Percentiles rank a stretch among this genome's conserved stretches.
phyloP scores from a whole-genome alignment of 2,888 invertebrate species.

The Isotomurus palustris region DNA sequence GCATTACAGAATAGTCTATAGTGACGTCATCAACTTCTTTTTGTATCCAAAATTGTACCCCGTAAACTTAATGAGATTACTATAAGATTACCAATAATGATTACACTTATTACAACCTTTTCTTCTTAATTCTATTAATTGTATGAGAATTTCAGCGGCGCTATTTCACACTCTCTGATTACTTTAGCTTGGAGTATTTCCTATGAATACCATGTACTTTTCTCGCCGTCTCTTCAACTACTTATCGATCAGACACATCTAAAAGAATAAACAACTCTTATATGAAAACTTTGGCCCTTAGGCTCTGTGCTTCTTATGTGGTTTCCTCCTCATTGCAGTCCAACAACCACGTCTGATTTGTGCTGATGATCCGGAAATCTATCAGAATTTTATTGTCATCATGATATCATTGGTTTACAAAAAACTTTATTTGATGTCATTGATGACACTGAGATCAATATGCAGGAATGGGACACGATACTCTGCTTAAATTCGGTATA shows the following conservation, averaged over 20 bases:
- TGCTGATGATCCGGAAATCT: slow-evolving; percentile 66
- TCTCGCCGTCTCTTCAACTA: slow-evolving; percentile 47
- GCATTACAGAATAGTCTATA: slow-evolving; percentile 71
- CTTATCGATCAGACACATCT: slow-evolving; percentile 57
- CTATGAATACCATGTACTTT: slow-evolving; percentile 11
- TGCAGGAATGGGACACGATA: too few relatives aligned
- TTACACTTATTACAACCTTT: too few relatives aligned
- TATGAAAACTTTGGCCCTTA: slow-evolving; percentile 53
- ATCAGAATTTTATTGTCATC: slow-evolving; percentile 21
- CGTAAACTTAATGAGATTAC: too few relatives aligned
- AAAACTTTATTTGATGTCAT: too few relatives aligned
- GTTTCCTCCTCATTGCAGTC: slow-evolving; percentile 59
- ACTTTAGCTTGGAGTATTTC: background rate
- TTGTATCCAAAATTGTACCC: slow-evolving; percentile 49
- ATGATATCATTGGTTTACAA: too few relatives aligned
- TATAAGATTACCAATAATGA: too few relatives aligned
- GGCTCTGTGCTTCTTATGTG: slow-evolving; percentile 53
- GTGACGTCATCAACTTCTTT: slow-evolving; percentile 58
- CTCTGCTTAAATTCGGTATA: too few relatives aligned
- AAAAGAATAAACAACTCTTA: too few relatives aligned
- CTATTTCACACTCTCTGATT: too few relatives aligned
- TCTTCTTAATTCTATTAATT: too few relatives aligned
- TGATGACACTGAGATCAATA: too few relatives aligned
- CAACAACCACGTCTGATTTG: slow-evolving; percentile 65
- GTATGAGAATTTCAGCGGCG: too few relatives aligned